Evolutionary conservation across 2,888 invertebrate species (phyloP).

Genomic region (Meloe dianella): DNA sequence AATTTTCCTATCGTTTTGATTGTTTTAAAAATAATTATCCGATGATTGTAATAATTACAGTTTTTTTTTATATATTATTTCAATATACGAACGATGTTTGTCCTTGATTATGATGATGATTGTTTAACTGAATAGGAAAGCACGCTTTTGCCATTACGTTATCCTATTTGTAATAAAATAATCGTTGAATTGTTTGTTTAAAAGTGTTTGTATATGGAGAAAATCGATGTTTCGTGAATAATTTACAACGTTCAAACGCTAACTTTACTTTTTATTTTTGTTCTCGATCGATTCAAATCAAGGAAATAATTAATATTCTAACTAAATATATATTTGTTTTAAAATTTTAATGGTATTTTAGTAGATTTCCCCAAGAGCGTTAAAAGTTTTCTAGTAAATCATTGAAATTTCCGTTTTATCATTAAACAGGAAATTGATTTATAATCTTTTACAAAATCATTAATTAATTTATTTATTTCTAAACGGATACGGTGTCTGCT

Average conservation of each 20-base stretch:
- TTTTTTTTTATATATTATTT: too few species aligned
- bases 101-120: conserved; percentile 18
- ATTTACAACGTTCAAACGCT: not conserved
- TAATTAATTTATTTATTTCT: not conserved
- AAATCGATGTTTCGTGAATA: not conserved
- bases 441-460: not conserved
- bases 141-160: conserved; percentile 17
- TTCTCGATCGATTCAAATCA: not conserved
- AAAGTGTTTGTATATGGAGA: not conserved
- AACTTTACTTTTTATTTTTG: not conserved
- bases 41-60: not conserved
- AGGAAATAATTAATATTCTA: not conserved
- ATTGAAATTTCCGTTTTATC: not conserved
- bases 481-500: not conserved
- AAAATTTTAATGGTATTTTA: not conserved
- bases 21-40: not conserved
- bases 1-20: conserved; percentile 8
- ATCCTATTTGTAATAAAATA: not conserved
- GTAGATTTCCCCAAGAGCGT: not conserved
- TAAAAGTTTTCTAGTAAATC: not conserved
- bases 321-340: not conserved
- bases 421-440: conserved; percentile 4
- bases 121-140: conserved; percentile 3
- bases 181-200: too few species aligned
- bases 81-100: conserved; percentile 17